Evolutionary conservation across 2,797 vertebrate genomes (phyloP).

Genomic region (Brotula barbata): DNA sequence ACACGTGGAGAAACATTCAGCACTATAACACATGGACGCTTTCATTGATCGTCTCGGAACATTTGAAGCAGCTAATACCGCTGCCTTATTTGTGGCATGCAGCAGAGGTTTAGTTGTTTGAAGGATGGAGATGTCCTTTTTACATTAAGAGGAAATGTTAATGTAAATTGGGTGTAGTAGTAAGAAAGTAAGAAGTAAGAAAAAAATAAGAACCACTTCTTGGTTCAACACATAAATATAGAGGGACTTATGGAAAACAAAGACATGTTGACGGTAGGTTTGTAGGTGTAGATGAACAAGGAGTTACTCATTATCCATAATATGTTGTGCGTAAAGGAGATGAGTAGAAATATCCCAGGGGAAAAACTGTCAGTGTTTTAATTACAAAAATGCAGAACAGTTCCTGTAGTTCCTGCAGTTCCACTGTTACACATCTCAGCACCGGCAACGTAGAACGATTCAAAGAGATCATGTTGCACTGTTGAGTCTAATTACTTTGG

Average conservation of each 20-base stretch:
- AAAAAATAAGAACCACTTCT: too few species aligned
- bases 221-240: too few species aligned
- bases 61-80: background rate
- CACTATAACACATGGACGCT: constrained; percentile 2
- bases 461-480: too few species aligned
- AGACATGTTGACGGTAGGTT: constrained; percentile 20
- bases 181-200: too few species aligned
- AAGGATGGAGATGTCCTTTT: too few species aligned
- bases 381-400: constrained; percentile 6
- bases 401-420: too few species aligned
- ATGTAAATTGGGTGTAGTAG: too few species aligned
- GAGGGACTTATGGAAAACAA: too few species aligned
- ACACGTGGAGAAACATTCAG: background rate
- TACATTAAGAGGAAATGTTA: too few species aligned
- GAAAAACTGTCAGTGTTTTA: constrained; percentile 10
- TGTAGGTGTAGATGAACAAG: constrained; percentile 45
- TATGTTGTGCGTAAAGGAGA: constrained; percentile 32
- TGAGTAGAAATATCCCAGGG: constrained; percentile 8
- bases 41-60: background rate
- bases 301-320: constrained; percentile 56
- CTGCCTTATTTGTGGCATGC: background rate
- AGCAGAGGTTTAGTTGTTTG: background rate
- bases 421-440: too few species aligned
- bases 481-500: too few species aligned
- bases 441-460: too few species aligned